A percentile compares a stretch with the other conserved stretches of the same genome.
Conservation (phyloP, 37 sponge, comb jelly and placozoan species). For the Ianthella basta region DNA sequence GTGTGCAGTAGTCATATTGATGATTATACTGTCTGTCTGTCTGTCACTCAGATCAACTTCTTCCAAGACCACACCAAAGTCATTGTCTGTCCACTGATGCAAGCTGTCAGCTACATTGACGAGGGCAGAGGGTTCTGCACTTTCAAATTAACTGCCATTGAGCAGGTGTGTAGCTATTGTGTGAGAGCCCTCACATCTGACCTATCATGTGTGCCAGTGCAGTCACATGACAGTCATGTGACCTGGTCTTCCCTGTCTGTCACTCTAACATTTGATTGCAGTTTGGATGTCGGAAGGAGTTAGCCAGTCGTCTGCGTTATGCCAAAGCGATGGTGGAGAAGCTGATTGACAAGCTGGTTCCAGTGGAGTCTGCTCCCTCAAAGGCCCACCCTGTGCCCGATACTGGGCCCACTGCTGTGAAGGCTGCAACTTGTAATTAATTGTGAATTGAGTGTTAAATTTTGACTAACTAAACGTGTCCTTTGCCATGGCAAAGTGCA, state of each 20-base stretch:
- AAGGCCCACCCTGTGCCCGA: too few species aligned
- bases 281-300: constrained; percentile 73
- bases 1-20: too few species aligned
- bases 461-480: too few species aligned
- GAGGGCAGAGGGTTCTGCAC: constrained; percentile 73
- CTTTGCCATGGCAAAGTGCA: too few species aligned
- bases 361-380: too few species aligned
- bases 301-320: constrained; percentile 70
- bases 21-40: too few species aligned
- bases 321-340: constrained; percentile 81
- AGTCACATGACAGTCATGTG: too few species aligned
- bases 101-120: constrained; percentile 91
- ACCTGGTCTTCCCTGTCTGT: too few species aligned
- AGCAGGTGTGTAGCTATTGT: constrained; percentile 29
- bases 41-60: constrained; percentile 94
- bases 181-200: neutral
- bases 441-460: too few species aligned
- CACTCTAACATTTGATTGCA: neutral
- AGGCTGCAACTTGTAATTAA: too few species aligned
- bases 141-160: constrained; percentile 63
- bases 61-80: constrained; percentile 94
- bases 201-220: too few species aligned
- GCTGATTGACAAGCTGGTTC: constrained; percentile 56
- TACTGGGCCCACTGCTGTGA: too few species aligned
- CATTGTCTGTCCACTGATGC: constrained; percentile 90